Evolutionary conservation across 2,888 invertebrate genomes (phyloP), one percentile per base, ranked within the genome.

Genomic region (Eulithis testata): DNA sequence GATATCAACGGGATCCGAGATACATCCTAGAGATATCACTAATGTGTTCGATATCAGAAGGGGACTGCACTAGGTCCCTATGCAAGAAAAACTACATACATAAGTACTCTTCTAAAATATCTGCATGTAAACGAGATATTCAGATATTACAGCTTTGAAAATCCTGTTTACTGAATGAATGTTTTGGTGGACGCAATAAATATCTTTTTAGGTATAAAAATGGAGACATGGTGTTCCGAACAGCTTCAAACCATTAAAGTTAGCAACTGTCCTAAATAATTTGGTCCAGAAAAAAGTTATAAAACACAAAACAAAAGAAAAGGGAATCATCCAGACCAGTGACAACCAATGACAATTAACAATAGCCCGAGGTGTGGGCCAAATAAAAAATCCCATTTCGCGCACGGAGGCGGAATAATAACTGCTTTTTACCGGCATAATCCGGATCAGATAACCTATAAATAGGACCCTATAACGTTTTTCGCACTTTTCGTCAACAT

Each of bases 341-440:
- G 88, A 83, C 85, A 83, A 77, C 80, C 76, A 74, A n/a, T n/a
- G n/a, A 67, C 72, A 65, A 70, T 70, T 68, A 68, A 88, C 88
- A 90, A 90, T 83, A 78, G 76, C 75, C 69, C 73, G 86, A 91
- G 91, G 91, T 92, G 91, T 91, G 87, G 88, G 74, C 77, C 75
- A 78, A 86, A 89, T 83, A 87, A 88, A 90, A 91, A 91, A 90
- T 91, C 90, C 83, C 81, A 87, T 90, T 88, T 80, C 66, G 69
- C 58, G 78, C 82, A 85, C 78, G 75, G 83, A 88, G 85, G 89
- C 89, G 90, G 89, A 92, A 92, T 92, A 92, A 92, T 91, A 82
- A 90, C 85, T 79, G 88, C 89, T 91, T 91, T 92, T 91, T 91
- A 91, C 89, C 80, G 85, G 84, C 73, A 77, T 91, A 91, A 91